Conservation (phyloP, 2,797 vertebrate species). For the Spea hammondii region DNA sequence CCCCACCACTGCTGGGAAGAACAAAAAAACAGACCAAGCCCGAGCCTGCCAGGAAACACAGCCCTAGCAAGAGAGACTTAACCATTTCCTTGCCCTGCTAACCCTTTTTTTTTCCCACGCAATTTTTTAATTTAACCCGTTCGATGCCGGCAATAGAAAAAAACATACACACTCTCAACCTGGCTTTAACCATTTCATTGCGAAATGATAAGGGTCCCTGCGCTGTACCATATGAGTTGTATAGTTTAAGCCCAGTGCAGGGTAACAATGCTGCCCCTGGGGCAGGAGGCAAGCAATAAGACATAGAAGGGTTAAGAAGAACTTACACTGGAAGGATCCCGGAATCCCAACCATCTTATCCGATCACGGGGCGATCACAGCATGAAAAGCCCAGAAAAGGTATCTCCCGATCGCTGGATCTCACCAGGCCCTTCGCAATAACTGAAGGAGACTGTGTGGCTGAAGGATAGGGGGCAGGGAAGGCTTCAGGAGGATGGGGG, state of each 20-base stretch:
- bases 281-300: background rate
- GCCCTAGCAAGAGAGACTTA: too few relatives aligned
- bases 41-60: too few relatives aligned
- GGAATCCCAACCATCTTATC: constrained; percentile 45
- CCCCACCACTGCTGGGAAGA: too few relatives aligned
- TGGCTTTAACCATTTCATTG: background rate
- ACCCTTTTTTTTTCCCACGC: too few relatives aligned
- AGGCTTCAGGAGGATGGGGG: constrained; percentile 25
- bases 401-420: background rate
- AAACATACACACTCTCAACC: background rate
- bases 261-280: background rate
- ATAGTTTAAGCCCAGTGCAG: background rate
- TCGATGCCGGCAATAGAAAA: background rate
- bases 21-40: too few relatives aligned
- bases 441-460: constrained; percentile 23
- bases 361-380: background rate
- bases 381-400: background rate
- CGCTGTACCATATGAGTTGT: background rate
- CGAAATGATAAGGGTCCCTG: background rate
- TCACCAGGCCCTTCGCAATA: constrained; percentile 7
- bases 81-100: too few relatives aligned
- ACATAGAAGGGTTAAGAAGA: background rate
- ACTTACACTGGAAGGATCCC: constrained; percentile 48
- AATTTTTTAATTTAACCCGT: too few relatives aligned
- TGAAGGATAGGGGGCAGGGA: constrained; percentile 38